Percentiles rank a stretch among this genome's conserved stretches.
These are phyloP conservation scores for Tetramorium parvispinum DNA, from an alignment of 1,140 invertebrate genomes.

Conservation along the genomic window DNA sequence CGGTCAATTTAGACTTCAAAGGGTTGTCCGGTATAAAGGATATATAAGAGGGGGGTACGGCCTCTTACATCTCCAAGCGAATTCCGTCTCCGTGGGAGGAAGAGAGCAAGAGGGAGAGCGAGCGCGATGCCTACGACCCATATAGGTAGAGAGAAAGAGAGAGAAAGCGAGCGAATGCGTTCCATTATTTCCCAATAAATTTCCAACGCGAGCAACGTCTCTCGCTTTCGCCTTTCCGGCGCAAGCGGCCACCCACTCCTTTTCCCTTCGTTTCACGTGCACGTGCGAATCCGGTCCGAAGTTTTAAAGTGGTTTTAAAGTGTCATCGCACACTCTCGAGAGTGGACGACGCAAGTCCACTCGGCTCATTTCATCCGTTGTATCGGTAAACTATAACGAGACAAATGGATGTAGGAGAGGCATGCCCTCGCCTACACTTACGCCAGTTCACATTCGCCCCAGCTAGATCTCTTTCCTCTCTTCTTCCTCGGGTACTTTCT, in stretches of 20 bases:
- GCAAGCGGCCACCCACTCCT: not conserved
- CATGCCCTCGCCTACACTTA: slow-evolving; percentile 54
- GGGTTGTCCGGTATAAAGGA: slow-evolving; percentile 68
- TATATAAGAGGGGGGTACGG: slow-evolving; percentile 64
- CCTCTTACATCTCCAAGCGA: slow-evolving; percentile 58
- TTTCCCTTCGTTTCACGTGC: slow-evolving; percentile 35
- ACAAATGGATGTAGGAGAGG: slow-evolving; percentile 79
- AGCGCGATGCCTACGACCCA: slow-evolving; percentile 44
- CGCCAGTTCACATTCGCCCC: slow-evolving; percentile 37
- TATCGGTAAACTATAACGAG: slow-evolving; percentile 82
- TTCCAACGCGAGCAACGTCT: slow-evolving; percentile 58
- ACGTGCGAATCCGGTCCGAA: slow-evolving; percentile 67
- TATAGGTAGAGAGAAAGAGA: not conserved
- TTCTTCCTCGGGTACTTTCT: slow-evolving; percentile 20
- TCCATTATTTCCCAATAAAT: slow-evolving; percentile 79
- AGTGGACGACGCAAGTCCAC: slow-evolving; percentile 63
- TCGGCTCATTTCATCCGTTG: slow-evolving; percentile 67
- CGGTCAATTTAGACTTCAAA: slow-evolving; percentile 81
- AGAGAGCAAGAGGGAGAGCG: not conserved
- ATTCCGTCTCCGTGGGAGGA: slow-evolving; percentile 55
- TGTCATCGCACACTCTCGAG: slow-evolving; percentile 74
- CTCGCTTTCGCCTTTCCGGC: not conserved
- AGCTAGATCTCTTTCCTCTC: not conserved
- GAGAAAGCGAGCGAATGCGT: slow-evolving; percentile 56
- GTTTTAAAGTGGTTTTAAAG: slow-evolving; percentile 80